These are phyloP conservation scores for Varanus komodoensis DNA, from an alignment of 2,113 vertebrate species.

Conservation along the genomic window DNA sequence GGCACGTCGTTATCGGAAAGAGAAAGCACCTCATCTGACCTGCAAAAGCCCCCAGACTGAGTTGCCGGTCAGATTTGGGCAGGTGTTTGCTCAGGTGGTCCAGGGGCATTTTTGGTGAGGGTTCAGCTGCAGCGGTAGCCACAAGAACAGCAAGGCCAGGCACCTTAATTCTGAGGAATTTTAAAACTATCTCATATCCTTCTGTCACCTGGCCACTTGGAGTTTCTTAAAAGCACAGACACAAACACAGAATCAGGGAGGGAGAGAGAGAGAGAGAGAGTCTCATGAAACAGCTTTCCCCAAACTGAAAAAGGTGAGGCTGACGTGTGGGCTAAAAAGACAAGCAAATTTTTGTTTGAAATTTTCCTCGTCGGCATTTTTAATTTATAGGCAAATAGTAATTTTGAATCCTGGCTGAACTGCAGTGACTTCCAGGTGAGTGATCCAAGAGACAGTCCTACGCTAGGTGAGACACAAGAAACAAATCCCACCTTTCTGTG, in stretches of 20 bases:
- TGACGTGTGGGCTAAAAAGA: neutral
- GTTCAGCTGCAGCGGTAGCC: neutral
- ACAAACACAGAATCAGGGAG: neutral
- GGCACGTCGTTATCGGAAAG: neutral
- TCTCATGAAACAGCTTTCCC: neutral
- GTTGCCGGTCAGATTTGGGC: neutral
- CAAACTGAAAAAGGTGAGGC: neutral
- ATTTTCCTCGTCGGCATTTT: neutral
- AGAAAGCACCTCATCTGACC: neutral
- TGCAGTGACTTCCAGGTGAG: no score
- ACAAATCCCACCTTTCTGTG: no score
- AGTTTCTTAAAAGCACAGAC: neutral
- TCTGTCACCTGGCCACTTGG: no score
- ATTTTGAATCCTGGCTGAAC: neutral
- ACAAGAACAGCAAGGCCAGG: neutral
- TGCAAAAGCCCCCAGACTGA: neutral
- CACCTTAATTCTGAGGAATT: neutral
- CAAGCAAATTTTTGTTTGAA: neutral
- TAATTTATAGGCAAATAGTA: neutral
- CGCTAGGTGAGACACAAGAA: no score
- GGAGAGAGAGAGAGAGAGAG: neutral
- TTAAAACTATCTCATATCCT: neutral
- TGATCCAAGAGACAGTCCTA: no score
- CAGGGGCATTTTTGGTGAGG: neutral
- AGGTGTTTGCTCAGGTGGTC: no score